Conservation (phyloP, 2,113 vertebrate genomes). For the Raja brachyura region DNA sequence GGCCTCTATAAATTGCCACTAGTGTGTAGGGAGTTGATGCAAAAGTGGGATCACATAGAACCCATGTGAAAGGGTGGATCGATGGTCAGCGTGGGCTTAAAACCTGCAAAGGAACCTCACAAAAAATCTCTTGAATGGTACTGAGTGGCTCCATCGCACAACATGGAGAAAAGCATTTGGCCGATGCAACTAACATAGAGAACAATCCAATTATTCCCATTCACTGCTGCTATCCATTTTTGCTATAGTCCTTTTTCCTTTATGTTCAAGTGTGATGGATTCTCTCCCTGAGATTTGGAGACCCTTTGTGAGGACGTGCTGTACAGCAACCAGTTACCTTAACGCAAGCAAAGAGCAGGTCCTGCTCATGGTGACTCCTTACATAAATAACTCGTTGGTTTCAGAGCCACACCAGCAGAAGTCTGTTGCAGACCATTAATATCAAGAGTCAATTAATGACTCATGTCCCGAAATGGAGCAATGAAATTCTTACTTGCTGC, state of each 20-base stretch:
- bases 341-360: neutral
- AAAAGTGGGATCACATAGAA: too few relatives aligned
- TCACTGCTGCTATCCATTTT: neutral
- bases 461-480: too few relatives aligned
- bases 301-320: too few relatives aligned
- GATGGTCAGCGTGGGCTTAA: too few relatives aligned
- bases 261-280: neutral
- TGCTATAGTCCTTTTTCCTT: neutral
- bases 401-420: neutral
- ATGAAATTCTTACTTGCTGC: too few relatives aligned
- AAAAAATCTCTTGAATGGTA: too few relatives aligned
- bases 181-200: neutral
- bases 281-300: neutral
- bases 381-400: neutral
- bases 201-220: neutral
- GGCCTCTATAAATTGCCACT: too few relatives aligned
- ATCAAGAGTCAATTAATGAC: too few relatives aligned
- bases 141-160: too few relatives aligned
- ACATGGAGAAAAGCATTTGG: neutral
- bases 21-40: too few relatives aligned
- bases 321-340: neutral
- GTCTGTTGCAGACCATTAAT: neutral
- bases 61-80: too few relatives aligned
- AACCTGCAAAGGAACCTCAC: too few relatives aligned
- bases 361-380: neutral